Percentiles rank a stretch among this genome's conserved stretches.
phyloP scores from a whole-genome alignment of 2,888 invertebrate species.

The Mamestra brassicae region DNA sequence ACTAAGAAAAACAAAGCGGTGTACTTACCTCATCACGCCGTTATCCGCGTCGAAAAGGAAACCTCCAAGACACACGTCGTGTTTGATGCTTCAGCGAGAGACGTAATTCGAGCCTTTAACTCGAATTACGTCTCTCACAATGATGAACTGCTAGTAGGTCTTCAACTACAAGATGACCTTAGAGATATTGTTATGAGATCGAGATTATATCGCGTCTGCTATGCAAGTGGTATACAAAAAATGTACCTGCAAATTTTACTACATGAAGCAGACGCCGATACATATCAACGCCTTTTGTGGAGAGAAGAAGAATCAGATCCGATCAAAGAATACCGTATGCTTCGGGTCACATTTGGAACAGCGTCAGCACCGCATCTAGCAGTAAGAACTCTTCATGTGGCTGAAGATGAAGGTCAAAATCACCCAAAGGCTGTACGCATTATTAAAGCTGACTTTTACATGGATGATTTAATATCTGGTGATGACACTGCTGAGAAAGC shows the following conservation, averaged over 20 bases:
- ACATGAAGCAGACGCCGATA: conserved; percentile 4
- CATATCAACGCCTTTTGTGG: conserved; percentile 25
- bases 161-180: conserved; percentile 57
- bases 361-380: conserved; percentile 26
- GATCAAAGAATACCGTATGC: conserved; percentile 15
- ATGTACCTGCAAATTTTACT: conserved; percentile 65
- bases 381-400: conserved; percentile 13
- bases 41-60: too few relatives aligned
- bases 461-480: conserved; percentile 4
- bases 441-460: conserved; percentile 1
- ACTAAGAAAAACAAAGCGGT: too few relatives aligned
- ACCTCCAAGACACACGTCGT: too few relatives aligned
- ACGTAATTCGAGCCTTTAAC: too few relatives aligned
- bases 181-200: conserved; percentile 64
- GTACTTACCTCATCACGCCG: too few relatives aligned
- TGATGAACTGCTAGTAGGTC: conserved; percentile 55
- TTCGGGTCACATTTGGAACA: conserved; percentile 21
- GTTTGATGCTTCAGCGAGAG: too few relatives aligned
- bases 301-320: background rate
- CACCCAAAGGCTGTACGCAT: background rate
- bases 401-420: conserved; percentile 24
- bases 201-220: conserved; percentile 58
- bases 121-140: conserved; percentile 54
- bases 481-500: conserved; percentile 4
- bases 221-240: conserved; percentile 63